A percentile compares a stretch with the other conserved stretches of the same genome.
These are phyloP conservation scores for Scomber colias DNA, from an alignment of 2,113 vertebrate species.

Conservation along the genomic window DNA sequence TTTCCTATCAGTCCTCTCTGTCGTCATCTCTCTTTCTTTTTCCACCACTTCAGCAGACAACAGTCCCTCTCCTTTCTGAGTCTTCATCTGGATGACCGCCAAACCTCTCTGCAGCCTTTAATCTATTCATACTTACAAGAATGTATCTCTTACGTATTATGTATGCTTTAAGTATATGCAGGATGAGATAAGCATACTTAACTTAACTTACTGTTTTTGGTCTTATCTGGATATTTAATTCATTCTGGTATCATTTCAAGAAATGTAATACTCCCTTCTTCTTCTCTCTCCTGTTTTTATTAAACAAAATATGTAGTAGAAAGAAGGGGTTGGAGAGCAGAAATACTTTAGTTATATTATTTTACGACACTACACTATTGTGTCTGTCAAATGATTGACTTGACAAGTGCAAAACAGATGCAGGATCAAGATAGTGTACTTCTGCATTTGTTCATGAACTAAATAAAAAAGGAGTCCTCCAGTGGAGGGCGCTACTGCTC, in stretches of 20 bases:
- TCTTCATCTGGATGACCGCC: slow-evolving; percentile 60
- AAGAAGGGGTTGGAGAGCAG: rapidly evolving
- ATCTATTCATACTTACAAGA: slow-evolving; percentile 17
- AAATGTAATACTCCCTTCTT: not conserved
- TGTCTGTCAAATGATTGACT: no score
- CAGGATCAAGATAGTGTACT: not conserved
- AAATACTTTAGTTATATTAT: not conserved
- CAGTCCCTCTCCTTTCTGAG: slow-evolving; percentile 61
- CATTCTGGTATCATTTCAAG: not conserved
- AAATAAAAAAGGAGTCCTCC: slow-evolving; percentile 40
- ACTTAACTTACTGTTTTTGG: not conserved
- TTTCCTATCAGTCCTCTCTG: slow-evolving; percentile 51
- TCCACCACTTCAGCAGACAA: slow-evolving; percentile 57
- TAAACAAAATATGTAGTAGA: not conserved
- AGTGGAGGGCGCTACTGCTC: slow-evolving; percentile 79
- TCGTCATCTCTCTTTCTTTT: slow-evolving; percentile 59
- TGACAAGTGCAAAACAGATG: not conserved
- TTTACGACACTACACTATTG: not conserved
- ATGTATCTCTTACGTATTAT: no score
- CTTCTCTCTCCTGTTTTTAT: no score
- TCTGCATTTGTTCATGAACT: not conserved
- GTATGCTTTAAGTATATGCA: slow-evolving; percentile 11
- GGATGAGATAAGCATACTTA: no score
- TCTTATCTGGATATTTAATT: not conserved
- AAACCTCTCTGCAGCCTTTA: slow-evolving; percentile 26